Percentiles rank a stretch among this genome's conserved stretches.
phyloP scores from a whole-genome alignment of 2,797 vertebrate genomes.

The Gephyroberyx darwinii region DNA sequence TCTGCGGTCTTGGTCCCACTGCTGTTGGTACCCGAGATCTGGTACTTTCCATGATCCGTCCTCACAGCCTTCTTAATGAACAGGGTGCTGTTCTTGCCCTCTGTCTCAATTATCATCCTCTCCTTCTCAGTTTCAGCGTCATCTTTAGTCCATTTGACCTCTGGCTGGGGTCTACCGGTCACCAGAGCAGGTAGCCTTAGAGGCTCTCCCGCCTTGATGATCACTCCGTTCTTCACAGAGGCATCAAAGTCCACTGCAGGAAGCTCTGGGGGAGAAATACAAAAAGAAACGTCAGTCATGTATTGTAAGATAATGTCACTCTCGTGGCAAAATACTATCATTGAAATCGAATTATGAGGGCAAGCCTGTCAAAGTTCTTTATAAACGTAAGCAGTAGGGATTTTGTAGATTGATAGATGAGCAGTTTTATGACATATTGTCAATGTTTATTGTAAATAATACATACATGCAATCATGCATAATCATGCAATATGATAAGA shows the following conservation, averaged over 20 bases:
- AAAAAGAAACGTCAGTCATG: neutral
- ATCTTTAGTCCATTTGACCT: conserved; percentile 90
- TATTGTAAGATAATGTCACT: neutral
- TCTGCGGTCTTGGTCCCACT: conserved; percentile 92
- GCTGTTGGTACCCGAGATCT: conserved; percentile 92
- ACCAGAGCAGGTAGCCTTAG: conserved; percentile 92
- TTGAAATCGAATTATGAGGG: too few species aligned
- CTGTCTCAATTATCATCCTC: conserved; percentile 85
- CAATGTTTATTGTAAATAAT: neutral
- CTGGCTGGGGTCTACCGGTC: conserved; percentile 91
- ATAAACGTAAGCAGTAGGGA: too few species aligned
- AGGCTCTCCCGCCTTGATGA: conserved; percentile 90
- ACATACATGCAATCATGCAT: too few species aligned
- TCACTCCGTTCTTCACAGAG: conserved; percentile 90
- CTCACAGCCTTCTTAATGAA: conserved; percentile 88
- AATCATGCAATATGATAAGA: too few species aligned
- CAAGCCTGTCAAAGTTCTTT: too few species aligned
- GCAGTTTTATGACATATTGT: neutral
- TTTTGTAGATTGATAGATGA: neutral
- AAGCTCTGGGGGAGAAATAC: conserved; percentile 78
- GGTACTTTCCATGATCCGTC: conserved; percentile 91
- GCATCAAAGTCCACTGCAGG: conserved; percentile 89
- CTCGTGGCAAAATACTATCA: too few species aligned
- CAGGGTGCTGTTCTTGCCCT: conserved; percentile 88
- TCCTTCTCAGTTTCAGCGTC: conserved; percentile 90